phyloP scores from a whole-genome alignment of 2,113 vertebrate species.

The Epinephelus cyanopodus region DNA sequence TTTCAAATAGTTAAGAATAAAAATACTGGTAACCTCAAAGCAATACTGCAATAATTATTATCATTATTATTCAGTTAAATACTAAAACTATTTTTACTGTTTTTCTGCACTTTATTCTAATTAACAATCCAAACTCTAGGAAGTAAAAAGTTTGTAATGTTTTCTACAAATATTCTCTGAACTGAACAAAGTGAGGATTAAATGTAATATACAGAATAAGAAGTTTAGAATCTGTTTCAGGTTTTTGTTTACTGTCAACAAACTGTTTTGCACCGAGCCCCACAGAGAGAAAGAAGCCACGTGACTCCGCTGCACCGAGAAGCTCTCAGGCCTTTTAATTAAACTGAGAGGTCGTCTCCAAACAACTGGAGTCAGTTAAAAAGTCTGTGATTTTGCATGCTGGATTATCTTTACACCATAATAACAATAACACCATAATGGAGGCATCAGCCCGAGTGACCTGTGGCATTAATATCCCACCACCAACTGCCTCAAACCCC shows the following conservation, averaged over 20 bases:
- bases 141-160: too few species aligned
- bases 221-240: too few species aligned
- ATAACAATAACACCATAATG: slow-evolving; percentile 44
- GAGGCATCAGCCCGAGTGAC: slow-evolving; percentile 40
- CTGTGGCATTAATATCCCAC: slow-evolving; percentile 59
- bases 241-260: too few species aligned
- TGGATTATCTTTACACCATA: slow-evolving; percentile 34
- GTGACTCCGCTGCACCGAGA: neutral
- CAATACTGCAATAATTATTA: neutral
- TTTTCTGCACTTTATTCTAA: too few species aligned
- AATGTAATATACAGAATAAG: too few species aligned
- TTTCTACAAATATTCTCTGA: too few species aligned
- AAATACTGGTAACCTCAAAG: neutral
- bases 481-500: slow-evolving; percentile 21
- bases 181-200: too few species aligned
- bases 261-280: too few species aligned
- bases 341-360: neutral
- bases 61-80: neutral
- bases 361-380: slow-evolving; percentile 33
- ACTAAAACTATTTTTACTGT: neutral
- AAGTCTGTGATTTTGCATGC: slow-evolving; percentile 31
- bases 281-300: neutral
- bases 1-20: neutral
- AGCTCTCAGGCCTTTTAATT: slow-evolving; percentile 14
- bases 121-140: too few species aligned